These are phyloP conservation scores for Tetragonula clypearis DNA, from an alignment of 1,140 invertebrate genomes.

Conservation along the genomic window DNA sequence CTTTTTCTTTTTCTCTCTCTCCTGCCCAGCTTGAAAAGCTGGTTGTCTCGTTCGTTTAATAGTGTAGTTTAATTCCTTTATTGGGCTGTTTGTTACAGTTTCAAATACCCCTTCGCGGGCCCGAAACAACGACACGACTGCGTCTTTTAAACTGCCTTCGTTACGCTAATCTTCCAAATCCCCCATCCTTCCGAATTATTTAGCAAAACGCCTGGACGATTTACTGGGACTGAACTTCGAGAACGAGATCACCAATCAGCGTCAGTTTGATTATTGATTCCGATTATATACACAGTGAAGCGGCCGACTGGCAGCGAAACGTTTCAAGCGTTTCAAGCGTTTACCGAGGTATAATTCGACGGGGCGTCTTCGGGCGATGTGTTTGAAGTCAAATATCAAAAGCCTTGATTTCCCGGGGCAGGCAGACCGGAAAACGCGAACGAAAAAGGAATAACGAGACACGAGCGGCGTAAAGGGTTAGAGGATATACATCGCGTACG, in stretches of 20 bases:
- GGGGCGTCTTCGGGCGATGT: not conserved
- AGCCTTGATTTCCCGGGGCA: constrained; percentile 6
- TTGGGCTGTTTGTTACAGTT: constrained; percentile 25
- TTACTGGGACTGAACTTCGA: not conserved
- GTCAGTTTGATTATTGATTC: not conserved
- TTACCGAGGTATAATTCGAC: not conserved
- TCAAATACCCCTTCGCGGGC: not conserved
- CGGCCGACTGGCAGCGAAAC: too few species aligned
- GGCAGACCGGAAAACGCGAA: constrained; percentile 30
- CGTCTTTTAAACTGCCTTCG: not conserved
- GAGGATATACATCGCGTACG: constrained; percentile 1
- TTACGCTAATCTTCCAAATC: not conserved
- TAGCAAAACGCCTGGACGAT: not conserved
- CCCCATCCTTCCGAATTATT: not conserved
- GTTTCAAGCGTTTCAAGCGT: not conserved
- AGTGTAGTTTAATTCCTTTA: constrained; percentile 39
- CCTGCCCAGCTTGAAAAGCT: not conserved
- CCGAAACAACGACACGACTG: not conserved
- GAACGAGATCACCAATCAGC: not conserved
- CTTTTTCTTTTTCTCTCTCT: too few species aligned
- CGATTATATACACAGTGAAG: not conserved
- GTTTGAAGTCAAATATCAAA: constrained; percentile 30
- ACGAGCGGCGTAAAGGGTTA: not conserved
- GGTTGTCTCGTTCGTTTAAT: constrained; percentile 28
- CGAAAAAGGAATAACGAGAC: constrained; percentile 9